A percentile compares a stretch with the other conserved stretches of the same genome.
Evolutionary conservation across 1,140 invertebrate species (phyloP).

Genomic region (Drosophila melanogaster): Release_6_plus_ISO1_MT NT_033777.3:11490001-11490500

Average conservation of each 20-base stretch:
- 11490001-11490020: slow-evolving; percentile 80
- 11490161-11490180: slow-evolving; percentile 53
- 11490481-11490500: no score
- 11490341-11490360: slow-evolving; percentile 68
- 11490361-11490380: slow-evolving; percentile 55
- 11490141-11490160: slow-evolving; percentile 78
- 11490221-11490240: slow-evolving; percentile 73
- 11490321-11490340: slow-evolving; percentile 78
- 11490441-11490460: no score
- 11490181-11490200: no score
- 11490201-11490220: background rate
- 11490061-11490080: background rate
- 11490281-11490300: slow-evolving; percentile 57
- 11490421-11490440: no score
- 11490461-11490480: no score
- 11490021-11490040: slow-evolving; percentile 81
- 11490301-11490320: slow-evolving; percentile 75
- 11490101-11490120: slow-evolving; percentile 30
- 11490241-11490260: slow-evolving; percentile 79
- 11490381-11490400: slow-evolving; percentile 31
- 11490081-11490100: slow-evolving; percentile 8
- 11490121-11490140: slow-evolving; percentile 73
- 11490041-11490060: slow-evolving; percentile 48
- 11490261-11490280: slow-evolving; percentile 28
- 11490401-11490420: background rate